These are phyloP conservation scores for Branchinecta lynchi DNA, from an alignment of 1,140 invertebrate species.

Conservation along the genomic window DNA sequence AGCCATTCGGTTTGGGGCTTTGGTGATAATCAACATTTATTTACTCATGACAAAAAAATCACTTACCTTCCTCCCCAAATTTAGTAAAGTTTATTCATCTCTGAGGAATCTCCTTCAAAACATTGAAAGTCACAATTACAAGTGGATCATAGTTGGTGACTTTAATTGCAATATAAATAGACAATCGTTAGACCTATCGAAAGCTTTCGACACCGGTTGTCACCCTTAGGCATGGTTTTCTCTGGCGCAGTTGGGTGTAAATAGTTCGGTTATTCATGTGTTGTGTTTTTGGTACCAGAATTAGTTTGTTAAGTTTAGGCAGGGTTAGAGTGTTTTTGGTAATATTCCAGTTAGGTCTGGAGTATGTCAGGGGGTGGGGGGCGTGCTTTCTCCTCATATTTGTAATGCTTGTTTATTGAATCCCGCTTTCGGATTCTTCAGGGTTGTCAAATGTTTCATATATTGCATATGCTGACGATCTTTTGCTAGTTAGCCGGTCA, in stretches of 20 bases:
- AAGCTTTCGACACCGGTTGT: too few relatives aligned
- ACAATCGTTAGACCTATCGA: too few relatives aligned
- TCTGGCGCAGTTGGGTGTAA: constrained; percentile 4
- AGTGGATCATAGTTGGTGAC: too few relatives aligned
- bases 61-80: too few relatives aligned
- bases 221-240: constrained; percentile 4
- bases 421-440: neutral
- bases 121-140: too few relatives aligned
- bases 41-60: too few relatives aligned
- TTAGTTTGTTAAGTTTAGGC: neutral
- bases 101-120: too few relatives aligned
- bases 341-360: constrained; percentile 4
- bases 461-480: constrained; percentile 9
- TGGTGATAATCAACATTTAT: too few relatives aligned
- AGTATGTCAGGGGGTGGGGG: neutral
- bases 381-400: constrained; percentile 5
- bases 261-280: constrained; percentile 6
- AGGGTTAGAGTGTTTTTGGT: neutral
- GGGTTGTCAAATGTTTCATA: constrained; percentile 6
- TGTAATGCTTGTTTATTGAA: constrained; percentile 1
- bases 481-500: neutral
- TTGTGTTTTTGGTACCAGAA: neutral
- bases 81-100: too few relatives aligned
- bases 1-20: too few relatives aligned
- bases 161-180: too few relatives aligned